A percentile compares a stretch with the other conserved stretches of the same genome.
Evolutionary conservation across 2,113 vertebrate species (phyloP).

Genomic region (Pseudopipra pipra): DNA sequence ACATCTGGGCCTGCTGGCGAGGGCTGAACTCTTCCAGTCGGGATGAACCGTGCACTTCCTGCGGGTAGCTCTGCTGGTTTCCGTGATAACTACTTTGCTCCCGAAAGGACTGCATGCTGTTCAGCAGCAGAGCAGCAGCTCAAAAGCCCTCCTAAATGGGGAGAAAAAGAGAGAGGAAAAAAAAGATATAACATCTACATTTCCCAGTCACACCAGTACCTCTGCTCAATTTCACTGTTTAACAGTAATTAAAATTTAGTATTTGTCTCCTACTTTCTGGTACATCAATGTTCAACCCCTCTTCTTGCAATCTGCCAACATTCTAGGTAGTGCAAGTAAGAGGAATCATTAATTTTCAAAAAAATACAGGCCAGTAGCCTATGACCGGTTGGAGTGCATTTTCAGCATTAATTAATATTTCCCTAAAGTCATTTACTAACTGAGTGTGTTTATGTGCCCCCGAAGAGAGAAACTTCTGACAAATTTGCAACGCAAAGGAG

Average conservation of each 20-base stretch:
- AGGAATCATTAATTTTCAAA: not conserved
- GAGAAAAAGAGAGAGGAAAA: not conserved
- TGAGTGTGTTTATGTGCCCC: not conserved
- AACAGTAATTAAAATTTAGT: not conserved
- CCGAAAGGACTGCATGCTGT: constrained; percentile 85
- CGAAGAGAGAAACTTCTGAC: not conserved
- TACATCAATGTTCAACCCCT: not conserved
- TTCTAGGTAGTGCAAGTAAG: not conserved
- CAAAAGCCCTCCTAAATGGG: constrained; percentile 72
- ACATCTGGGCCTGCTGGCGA: constrained; percentile 81
- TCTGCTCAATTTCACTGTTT: not conserved
- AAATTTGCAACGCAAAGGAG: not conserved
- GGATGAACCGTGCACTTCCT: constrained; percentile 78
- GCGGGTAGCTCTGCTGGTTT: constrained; percentile 80
- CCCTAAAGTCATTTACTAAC: not conserved
- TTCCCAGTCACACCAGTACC: not conserved
- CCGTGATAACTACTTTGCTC: constrained; percentile 86
- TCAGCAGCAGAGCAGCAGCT: constrained; percentile 71
- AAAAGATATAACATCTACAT: not conserved
- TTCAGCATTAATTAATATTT: not conserved
- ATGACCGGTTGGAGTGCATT: not conserved
- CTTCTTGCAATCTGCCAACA: not conserved
- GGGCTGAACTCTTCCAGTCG: constrained; percentile 79
- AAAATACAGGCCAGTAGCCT: not conserved
- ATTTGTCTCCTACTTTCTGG: not conserved